These are phyloP conservation scores for Coracias cyanogaster DNA, from an alignment of 2,797 vertebrate species.

Conservation along the genomic window DNA sequence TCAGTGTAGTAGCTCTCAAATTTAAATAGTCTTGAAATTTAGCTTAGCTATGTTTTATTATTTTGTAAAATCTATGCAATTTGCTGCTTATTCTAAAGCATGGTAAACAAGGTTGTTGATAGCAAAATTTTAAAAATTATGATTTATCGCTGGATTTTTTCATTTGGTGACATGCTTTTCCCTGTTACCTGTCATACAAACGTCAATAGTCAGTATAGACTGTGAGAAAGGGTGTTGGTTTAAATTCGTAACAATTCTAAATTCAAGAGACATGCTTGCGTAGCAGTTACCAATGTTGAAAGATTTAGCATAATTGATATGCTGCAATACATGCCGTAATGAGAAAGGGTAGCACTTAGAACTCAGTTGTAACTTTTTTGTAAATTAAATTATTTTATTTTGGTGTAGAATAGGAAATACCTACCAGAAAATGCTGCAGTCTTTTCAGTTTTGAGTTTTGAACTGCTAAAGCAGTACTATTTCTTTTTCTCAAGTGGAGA, in stretches of 20 bases:
- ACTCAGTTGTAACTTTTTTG: background rate
- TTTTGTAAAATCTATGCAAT: background rate
- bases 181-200: background rate
- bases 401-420: background rate
- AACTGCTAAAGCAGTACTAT: background rate
- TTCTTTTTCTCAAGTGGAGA: conserved; percentile 86
- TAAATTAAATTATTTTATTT: background rate
- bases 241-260: background rate
- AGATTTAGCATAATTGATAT: background rate
- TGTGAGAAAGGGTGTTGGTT: background rate
- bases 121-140: background rate
- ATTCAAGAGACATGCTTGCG: background rate
- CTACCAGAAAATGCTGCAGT: background rate
- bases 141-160: background rate
- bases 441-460: conserved; percentile 8
- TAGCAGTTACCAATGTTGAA: background rate
- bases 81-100: background rate
- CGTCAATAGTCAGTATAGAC: background rate
- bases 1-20: background rate
- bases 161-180: background rate
- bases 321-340: background rate
- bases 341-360: background rate
- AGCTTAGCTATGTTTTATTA: background rate
- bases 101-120: background rate
- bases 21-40: background rate